These are phyloP conservation scores for Brienomyrus longianalis DNA, from an alignment of 2,113 vertebrate species.

Conservation along the genomic window DNA sequence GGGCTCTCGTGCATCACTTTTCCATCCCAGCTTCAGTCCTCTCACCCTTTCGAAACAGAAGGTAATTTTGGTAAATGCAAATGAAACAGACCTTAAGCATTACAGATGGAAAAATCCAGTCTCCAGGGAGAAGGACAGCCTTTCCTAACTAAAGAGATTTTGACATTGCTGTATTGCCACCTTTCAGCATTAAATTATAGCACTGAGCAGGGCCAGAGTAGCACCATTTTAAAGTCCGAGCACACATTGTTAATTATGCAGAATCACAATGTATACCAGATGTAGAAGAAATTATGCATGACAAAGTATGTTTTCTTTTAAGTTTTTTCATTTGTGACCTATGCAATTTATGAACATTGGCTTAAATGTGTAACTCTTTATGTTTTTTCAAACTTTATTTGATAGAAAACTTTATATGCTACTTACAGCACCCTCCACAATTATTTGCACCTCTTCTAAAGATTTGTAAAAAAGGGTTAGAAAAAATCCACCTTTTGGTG, in stretches of 20 bases:
- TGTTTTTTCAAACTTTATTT: no score
- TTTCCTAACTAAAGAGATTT: background rate
- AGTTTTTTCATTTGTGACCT: background rate
- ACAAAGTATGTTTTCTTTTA: background rate
- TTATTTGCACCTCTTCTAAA: no score
- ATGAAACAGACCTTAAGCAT: background rate
- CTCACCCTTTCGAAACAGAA: background rate
- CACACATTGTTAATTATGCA: background rate
- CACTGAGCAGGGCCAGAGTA: background rate
- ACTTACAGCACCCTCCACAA: no score
- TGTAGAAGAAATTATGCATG: no score
- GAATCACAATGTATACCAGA: no score
- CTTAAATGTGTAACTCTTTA: no score
- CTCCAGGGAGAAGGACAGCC: background rate
- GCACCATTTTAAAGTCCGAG: background rate
- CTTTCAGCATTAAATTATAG: conserved; percentile 9
- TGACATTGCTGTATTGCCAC: background rate
- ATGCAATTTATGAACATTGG: background rate
- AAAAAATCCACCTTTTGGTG: no score
- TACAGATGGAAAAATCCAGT: background rate
- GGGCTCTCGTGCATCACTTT: background rate
- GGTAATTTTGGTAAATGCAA: conserved; percentile 1
- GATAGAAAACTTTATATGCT: no score
- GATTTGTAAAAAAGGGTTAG: no score
- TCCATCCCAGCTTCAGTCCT: background rate